Evolutionary conservation across 2,888 invertebrate species (phyloP).

Genomic region (Julus scanicus): DNA sequence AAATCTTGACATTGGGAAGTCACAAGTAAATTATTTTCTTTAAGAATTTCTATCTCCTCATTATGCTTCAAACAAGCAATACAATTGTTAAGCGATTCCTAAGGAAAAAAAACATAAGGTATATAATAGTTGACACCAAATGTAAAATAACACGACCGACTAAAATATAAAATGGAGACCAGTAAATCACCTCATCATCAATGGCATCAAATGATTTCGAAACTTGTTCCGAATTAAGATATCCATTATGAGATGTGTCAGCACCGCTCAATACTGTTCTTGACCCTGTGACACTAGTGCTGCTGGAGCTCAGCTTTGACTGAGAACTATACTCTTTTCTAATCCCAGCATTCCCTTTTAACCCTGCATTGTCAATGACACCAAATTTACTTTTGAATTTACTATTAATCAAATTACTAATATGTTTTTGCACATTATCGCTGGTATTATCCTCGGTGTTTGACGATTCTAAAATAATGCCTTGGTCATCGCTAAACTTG

Average conservation of each 20-base stretch:
- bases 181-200: background rate
- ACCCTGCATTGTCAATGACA: background rate
- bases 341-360: background rate
- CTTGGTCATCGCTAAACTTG: background rate
- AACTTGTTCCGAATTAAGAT: background rate
- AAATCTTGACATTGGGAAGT: slow-evolving; percentile 8
- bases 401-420: background rate
- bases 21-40: background rate
- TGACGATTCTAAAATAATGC: background rate
- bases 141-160: background rate
- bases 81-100: background rate
- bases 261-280: background rate
- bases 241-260: background rate
- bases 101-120: background rate
- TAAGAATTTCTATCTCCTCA: background rate
- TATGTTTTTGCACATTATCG: background rate
- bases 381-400: background rate
- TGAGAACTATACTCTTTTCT: background rate
- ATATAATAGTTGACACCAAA: background rate
- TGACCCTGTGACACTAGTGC: background rate
- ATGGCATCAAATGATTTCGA: background rate
- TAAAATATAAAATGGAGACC: background rate
- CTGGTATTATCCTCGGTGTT: background rate
- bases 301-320: background rate
- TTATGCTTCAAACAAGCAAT: background rate